These are phyloP conservation scores for Coturnix japonica DNA, from an alignment of 2,113 vertebrate genomes.

Conservation along the genomic window DNA sequence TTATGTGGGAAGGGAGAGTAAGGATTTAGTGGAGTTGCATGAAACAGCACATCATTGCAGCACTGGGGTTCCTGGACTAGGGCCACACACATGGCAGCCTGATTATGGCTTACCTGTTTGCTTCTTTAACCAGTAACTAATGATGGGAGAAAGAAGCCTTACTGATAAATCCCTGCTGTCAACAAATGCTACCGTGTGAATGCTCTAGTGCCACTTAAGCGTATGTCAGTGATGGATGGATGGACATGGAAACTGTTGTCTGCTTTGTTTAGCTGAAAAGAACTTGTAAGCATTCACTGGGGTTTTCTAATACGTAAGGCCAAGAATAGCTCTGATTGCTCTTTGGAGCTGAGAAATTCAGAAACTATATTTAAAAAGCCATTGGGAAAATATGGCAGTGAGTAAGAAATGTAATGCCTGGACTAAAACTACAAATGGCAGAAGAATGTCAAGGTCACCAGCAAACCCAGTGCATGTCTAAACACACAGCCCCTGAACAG, in stretches of 20 bases:
- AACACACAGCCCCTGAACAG: slow-evolving; percentile 19
- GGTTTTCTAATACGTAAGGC: not conserved
- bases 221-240: not conserved
- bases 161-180: not conserved
- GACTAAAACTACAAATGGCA: not conserved
- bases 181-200: not conserved
- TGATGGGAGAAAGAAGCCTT: not conserved
- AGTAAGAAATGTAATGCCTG: not conserved
- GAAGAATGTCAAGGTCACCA: slow-evolving; percentile 6
- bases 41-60: not conserved
- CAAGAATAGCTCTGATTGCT: not conserved
- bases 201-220: not conserved
- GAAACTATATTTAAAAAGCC: not conserved
- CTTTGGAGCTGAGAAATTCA: not conserved
- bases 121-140: not conserved
- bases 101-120: not conserved
- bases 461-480: not conserved
- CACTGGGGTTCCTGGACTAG: not conserved
- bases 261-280: not conserved
- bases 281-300: not conserved
- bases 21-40: not conserved
- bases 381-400: not conserved
- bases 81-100: not conserved
- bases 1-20: not conserved
- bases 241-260: not conserved